phyloP scores from a whole-genome alignment of 2,113 vertebrate species.

The Pelodiscus sinensis region DNA sequence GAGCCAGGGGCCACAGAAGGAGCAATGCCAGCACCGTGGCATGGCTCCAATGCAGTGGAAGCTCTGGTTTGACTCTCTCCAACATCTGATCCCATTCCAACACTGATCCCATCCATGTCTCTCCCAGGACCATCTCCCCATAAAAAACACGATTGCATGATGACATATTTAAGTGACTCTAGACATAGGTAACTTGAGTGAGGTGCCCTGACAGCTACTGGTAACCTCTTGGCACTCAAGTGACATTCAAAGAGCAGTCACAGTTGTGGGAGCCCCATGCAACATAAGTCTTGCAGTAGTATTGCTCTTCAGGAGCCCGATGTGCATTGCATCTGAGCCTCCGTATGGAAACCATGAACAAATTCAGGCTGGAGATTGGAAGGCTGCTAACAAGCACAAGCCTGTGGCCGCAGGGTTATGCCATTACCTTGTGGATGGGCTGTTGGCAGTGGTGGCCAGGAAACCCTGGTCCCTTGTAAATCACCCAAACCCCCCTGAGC shows the following conservation, averaged over 20 bases:
- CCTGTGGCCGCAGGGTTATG: too few relatives aligned
- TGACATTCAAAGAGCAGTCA: background rate
- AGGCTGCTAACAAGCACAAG: background rate
- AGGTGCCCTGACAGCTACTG: background rate
- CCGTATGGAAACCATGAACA: background rate
- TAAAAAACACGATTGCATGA: background rate
- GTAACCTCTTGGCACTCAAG: background rate
- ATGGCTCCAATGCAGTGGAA: background rate
- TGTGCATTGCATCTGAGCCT: background rate
- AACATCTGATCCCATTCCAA: background rate
- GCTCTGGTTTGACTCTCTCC: accelerated
- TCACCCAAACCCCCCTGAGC: too few relatives aligned
- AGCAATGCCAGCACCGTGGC: background rate
- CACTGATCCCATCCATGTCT: background rate
- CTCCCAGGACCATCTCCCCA: too few relatives aligned
- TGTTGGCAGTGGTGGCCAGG: too few relatives aligned
- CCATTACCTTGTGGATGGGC: too few relatives aligned
- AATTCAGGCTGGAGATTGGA: background rate
- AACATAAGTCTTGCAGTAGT: background rate
- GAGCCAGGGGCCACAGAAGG: background rate
- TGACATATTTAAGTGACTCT: background rate
- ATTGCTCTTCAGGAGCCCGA: background rate
- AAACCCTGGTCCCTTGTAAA: too few relatives aligned
- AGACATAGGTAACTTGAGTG: background rate
- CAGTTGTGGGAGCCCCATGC: background rate